These are phyloP conservation scores for Allacma fusca DNA, from an alignment of 2,888 invertebrate genomes.

Conservation along the genomic window DNA sequence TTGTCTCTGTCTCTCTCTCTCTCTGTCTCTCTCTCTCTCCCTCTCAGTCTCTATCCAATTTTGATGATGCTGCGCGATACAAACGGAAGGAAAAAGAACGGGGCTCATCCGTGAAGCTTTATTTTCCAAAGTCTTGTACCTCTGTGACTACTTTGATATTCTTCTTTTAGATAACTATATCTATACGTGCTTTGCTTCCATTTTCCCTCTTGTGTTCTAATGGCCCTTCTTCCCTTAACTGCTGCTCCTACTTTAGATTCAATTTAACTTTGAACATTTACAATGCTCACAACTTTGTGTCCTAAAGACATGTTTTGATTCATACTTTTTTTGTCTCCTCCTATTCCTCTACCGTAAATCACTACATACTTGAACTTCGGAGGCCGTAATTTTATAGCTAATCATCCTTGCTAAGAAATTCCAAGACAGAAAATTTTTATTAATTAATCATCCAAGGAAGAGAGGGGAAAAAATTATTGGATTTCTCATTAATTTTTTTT, in stretches of 20 bases:
- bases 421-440: not conserved
- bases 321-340: not conserved
- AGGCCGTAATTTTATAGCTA: not conserved
- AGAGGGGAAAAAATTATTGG: not conserved
- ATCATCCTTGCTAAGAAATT: not conserved
- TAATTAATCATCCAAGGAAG: constrained; percentile 3
- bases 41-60: constrained; percentile 56
- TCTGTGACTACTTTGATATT: not conserved
- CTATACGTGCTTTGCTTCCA: constrained; percentile 2
- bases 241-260: not conserved
- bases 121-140: constrained; percentile 40
- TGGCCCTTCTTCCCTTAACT: not conserved
- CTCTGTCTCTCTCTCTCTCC: constrained; percentile 22
- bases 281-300: not conserved
- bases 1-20: constrained; percentile 25
- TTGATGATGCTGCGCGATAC: constrained; percentile 54
- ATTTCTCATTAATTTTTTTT: constrained; percentile 6
- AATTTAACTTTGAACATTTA: not conserved
- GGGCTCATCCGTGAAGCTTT: constrained; percentile 52
- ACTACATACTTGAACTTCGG: too few species aligned
- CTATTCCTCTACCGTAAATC: too few species aligned
- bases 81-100: constrained; percentile 47
- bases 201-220: constrained; percentile 14
- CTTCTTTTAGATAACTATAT: not conserved
- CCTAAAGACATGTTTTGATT: not conserved